Percentiles rank a stretch among this genome's conserved stretches.
Evolutionary conservation across 2,113 vertebrate genomes (phyloP).

Genomic region (Apeltes quadracus): DNA sequence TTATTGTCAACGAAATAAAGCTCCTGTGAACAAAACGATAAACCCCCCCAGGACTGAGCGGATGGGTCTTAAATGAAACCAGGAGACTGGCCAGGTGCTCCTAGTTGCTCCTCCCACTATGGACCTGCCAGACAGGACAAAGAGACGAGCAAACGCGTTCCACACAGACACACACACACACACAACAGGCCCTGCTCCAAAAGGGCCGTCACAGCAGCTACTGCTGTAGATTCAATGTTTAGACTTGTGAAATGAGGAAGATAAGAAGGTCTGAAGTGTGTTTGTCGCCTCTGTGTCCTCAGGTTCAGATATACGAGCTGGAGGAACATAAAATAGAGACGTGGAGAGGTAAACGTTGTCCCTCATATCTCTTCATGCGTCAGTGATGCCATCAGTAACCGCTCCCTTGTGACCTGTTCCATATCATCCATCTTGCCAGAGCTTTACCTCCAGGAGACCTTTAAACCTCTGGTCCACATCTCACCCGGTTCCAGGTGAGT

Average conservation of each 20-base stretch:
- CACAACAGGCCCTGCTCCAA: too few relatives aligned
- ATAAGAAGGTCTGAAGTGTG: neutral
- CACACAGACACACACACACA: too few relatives aligned
- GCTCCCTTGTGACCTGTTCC: neutral
- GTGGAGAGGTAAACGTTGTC: conserved; percentile 84
- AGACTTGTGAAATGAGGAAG: neutral
- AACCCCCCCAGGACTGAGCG: too few relatives aligned
- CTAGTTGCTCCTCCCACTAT: too few relatives aligned
- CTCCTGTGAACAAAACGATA: too few relatives aligned
- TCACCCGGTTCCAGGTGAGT: conserved; percentile 94
- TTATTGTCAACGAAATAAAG: too few relatives aligned
- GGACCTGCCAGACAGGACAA: too few relatives aligned
- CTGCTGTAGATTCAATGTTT: neutral
- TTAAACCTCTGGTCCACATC: conserved; percentile 99
- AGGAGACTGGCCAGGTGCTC: too few relatives aligned
- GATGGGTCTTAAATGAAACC: too few relatives aligned
- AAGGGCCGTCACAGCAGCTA: too few relatives aligned
- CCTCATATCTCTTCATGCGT: neutral
- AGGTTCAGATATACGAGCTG: conserved; percentile 99
- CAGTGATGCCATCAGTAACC: neutral
- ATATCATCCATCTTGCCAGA: conserved; percentile 77
- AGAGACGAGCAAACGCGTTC: too few relatives aligned
- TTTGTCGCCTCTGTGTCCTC: conserved; percentile 12
- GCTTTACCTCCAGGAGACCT: conserved; percentile 98
- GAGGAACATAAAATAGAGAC: conserved; percentile 99